Evolutionary conservation across 2,113 vertebrate genomes (phyloP).

Genomic region (Myiozetetes cayanensis): DNA sequence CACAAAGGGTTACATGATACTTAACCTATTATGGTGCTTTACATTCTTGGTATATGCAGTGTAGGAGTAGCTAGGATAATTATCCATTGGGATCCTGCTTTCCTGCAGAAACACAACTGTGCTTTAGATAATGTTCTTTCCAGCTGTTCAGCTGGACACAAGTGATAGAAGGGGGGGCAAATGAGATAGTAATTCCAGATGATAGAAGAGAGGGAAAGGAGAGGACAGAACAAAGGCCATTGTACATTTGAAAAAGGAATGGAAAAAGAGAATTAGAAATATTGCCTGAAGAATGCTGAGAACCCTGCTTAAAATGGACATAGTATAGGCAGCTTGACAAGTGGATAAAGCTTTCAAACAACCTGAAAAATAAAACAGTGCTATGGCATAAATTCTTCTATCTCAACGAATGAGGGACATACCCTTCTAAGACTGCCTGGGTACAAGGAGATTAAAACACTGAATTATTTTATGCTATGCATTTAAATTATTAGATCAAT

Average conservation of each 20-base stretch:
- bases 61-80: constrained; percentile 1
- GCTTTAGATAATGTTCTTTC: constrained; percentile 57
- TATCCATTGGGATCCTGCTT: constrained; percentile 40
- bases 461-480: not conserved
- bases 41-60: constrained; percentile 10
- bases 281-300: not conserved
- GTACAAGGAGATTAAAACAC: not conserved
- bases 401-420: not conserved
- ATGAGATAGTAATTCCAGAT: constrained; percentile 56
- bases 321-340: not conserved
- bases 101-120: constrained; percentile 46
- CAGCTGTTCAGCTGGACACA: constrained; percentile 59
- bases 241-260: constrained; percentile 4
- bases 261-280: constrained; percentile 21
- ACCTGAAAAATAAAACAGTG: constrained; percentile 27
- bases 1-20: constrained; percentile 30
- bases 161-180: constrained; percentile 13
- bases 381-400: not conserved
- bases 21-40: not conserved
- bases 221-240: constrained; percentile 24
- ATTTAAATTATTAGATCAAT: not conserved
- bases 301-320: not conserved
- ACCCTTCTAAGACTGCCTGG: not conserved
- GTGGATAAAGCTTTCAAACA: not conserved
- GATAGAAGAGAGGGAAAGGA: constrained; percentile 33